Evolutionary conservation across 2,113 vertebrate species (phyloP), one percentile per base, ranked within the genome.

Genomic region (Hippoglossus stenolepis): DNA sequence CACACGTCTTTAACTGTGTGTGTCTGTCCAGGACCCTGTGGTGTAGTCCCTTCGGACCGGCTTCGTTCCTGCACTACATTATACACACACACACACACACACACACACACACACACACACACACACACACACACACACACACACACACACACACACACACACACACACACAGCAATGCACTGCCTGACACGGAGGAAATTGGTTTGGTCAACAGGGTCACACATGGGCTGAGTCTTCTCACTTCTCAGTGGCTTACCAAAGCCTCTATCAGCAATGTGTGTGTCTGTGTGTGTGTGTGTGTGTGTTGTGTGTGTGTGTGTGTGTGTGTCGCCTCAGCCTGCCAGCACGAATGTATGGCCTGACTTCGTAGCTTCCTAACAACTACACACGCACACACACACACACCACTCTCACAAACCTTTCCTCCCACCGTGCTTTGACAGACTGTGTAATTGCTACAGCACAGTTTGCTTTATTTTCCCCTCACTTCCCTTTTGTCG

Each of bases 161-260:
- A 83, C 23, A 40, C 43, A 23, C 72, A 61, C 51, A 45, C 49
- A 59, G 65, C 65, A 69, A 57, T 35, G 11, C 47, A 62, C 71
- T 65, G 49, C 63, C 62, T 83, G 82, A 89, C 85, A 86, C 63
- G 77, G 60, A 49, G 80, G 77, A 88, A 86, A 88, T 89, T 91
- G 87, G 85, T 85, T 86, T 86, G 85, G 85, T 88, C 85, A 79
- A 70, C 77, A 68, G 72, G 78, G 77, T 85, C 84, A 83, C 87
- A 73, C 74, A 75, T 77, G 43, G 70, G 38, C 74, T 75, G 61
- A 67, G 68, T 67, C 76, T 58, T 78, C 53, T 13, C 51, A 47
- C 72, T 69, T 75, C 69, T 73, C 72, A 24, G 23, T 74, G 40
- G 40, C 11, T 43, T 12, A 43, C 11, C 40, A 43, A 43, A 43